A percentile compares a stretch with the other conserved stretches of the same genome.
These are phyloP conservation scores for Trissonchulus latispiculum DNA, from an alignment of 2,888 invertebrate species.

Conservation along the genomic window DNA sequence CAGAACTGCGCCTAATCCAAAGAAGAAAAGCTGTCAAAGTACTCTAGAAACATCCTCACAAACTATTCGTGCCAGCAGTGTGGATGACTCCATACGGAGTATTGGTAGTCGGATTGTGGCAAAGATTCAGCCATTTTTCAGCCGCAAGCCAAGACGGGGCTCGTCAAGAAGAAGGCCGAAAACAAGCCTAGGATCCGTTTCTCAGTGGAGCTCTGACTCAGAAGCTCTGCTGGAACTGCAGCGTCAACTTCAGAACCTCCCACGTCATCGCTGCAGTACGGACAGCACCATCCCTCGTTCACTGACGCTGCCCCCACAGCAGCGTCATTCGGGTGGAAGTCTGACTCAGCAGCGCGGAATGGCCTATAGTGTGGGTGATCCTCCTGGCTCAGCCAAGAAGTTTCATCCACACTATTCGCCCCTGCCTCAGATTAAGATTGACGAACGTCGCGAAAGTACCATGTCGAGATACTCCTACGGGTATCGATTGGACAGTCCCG, in stretches of 20 bases:
- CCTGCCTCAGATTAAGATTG: constrained; percentile 20
- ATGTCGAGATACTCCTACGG: constrained; percentile 20
- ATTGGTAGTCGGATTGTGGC: not conserved
- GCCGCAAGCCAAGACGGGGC: not conserved
- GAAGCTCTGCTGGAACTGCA: constrained; percentile 42
- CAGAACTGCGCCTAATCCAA: constrained; percentile 17
- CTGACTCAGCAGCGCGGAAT: not conserved
- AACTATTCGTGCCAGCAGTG: not conserved
- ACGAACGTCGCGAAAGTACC: constrained; percentile 16
- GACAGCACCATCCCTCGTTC: constrained; percentile 1
- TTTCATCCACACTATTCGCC: not conserved
- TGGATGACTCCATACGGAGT: not conserved
- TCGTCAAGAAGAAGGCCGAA: not conserved
- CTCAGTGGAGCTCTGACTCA: constrained; percentile 28
- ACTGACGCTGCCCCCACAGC: constrained; percentile 10
- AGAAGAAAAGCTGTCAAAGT: constrained; percentile 31
- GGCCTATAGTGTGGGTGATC: not conserved
- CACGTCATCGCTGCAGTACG: not conserved
- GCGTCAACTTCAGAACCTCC: constrained; percentile 37
- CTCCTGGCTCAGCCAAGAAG: not conserved
- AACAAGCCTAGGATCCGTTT: constrained; percentile 2
- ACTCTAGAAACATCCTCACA: constrained; percentile 27
- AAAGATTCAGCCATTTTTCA: not conserved
- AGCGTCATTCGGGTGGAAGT: not conserved
- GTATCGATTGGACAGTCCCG: constrained; percentile 21